Conservation (phyloP, 92 coral and sea anemone species). For the Phenganax marumi region DNA sequence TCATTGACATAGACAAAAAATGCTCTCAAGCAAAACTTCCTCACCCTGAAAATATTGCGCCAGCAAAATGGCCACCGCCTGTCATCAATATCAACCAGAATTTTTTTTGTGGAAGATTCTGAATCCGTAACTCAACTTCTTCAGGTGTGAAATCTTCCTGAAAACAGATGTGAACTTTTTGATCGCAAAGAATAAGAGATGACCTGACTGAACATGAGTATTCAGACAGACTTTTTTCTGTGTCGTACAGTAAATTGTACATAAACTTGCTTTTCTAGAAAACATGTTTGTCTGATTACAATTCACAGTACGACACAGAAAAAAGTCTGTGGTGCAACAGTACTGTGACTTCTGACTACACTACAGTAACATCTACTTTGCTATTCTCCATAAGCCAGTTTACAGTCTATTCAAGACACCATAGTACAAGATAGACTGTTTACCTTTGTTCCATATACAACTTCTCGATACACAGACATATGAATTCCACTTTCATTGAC, state of each 20-base stretch:
- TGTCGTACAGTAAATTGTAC: no score
- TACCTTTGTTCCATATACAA: conserved; percentile 70
- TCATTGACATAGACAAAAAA: background rate
- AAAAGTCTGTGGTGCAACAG: no score
- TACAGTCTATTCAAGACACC: no score
- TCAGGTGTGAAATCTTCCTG: conserved; percentile 39
- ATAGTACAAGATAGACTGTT: background rate
- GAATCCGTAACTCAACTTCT: conserved; percentile 50
- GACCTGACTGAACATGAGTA: no score
- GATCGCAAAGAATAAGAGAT: no score
- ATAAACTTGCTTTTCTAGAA: no score
- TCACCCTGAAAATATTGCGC: conserved; percentile 80
- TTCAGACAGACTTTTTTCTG: no score
- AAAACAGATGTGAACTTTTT: background rate
- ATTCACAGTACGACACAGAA: no score
- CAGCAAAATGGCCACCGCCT: conserved; percentile 99
- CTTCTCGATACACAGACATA: conserved; percentile 71
- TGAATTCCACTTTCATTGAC: conserved; percentile 62
- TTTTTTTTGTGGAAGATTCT: conserved; percentile 52
- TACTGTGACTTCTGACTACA: no score
- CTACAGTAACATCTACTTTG: no score
- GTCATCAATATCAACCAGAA: conserved; percentile 86
- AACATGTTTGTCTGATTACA: no score
- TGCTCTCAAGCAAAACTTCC: background rate
- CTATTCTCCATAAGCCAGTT: no score